Evolutionary conservation across 2,888 invertebrate genomes (phyloP).

Genomic region (Caenorhabditis sp.): DNA sequence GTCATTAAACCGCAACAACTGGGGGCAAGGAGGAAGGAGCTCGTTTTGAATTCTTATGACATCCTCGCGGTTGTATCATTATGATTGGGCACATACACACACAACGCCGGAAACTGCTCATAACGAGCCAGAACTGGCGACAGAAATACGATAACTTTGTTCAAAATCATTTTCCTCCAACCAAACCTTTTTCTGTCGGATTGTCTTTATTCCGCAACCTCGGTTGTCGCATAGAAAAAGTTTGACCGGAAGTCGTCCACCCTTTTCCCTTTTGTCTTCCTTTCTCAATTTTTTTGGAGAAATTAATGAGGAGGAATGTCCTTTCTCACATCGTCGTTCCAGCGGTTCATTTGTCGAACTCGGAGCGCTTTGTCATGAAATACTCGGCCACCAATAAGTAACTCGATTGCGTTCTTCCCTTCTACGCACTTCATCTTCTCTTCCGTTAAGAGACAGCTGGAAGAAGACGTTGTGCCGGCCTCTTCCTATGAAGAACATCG

Average conservation of each 20-base stretch:
- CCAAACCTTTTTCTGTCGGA: not conserved
- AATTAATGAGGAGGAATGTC: constrained; percentile 1
- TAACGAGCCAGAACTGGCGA: constrained; percentile 37
- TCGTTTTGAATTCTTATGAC: constrained; percentile 59
- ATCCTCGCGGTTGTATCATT: constrained; percentile 55
- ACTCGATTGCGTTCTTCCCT: constrained; percentile 35
- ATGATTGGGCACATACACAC: constrained; percentile 44
- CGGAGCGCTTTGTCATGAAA: constrained; percentile 33
- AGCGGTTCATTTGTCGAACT: not conserved
- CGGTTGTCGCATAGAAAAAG: not conserved
- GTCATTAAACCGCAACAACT: constrained; percentile 50
- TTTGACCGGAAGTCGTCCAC: constrained; percentile 8
- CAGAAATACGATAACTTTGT: constrained; percentile 46
- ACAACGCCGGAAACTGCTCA: constrained; percentile 49
- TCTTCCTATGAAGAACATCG: constrained; percentile 26
- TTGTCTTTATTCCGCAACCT: constrained; percentile 16
- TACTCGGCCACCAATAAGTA: constrained; percentile 32
- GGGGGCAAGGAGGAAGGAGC: constrained; percentile 39
- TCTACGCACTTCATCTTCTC: constrained; percentile 18
- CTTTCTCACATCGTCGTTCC: constrained; percentile 9
- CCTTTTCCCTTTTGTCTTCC: not conserved
- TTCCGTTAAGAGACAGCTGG: not conserved
- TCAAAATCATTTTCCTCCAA: constrained; percentile 22
- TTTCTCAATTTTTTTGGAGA: not conserved
- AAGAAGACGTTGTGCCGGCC: constrained; percentile 1